Conservation (phyloP, 2,113 vertebrate genomes). For the Gymnarchus niloticus region DNA sequence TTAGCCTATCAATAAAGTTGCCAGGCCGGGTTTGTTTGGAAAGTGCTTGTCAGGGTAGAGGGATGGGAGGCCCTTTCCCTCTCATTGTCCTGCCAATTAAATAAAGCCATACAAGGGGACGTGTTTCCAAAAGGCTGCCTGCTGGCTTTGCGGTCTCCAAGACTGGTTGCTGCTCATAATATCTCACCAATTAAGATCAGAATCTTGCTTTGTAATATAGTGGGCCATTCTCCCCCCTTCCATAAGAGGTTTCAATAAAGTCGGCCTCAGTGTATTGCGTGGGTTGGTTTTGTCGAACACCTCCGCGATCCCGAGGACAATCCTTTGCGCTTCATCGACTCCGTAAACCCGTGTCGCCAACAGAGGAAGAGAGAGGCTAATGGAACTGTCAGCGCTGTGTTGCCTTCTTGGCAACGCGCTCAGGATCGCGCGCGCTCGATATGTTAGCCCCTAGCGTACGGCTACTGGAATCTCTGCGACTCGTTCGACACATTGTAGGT, state of each 20-base stretch:
- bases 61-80: constrained; percentile 16
- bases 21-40: constrained; percentile 67
- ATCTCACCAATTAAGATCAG: constrained; percentile 4
- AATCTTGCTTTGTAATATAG: neutral
- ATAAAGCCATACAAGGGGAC: constrained; percentile 37
- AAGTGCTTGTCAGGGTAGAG: constrained; percentile 50
- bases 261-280: neutral
- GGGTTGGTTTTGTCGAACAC: neutral
- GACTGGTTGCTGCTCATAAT: neutral
- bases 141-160: neutral
- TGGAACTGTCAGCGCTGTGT: too few species aligned
- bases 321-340: neutral
- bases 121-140: constrained; percentile 13
- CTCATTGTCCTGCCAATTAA: constrained; percentile 28
- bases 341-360: neutral
- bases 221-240: neutral
- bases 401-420: neutral
- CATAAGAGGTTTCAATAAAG: neutral
- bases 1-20: constrained; percentile 69
- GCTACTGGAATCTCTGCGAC: neutral
- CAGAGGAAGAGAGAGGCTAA: neutral
- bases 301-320: neutral
- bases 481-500: neutral
- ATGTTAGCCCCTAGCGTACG: neutral
- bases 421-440: neutral